phyloP scores from a whole-genome alignment of 1,140 invertebrate genomes.

The Lordiphosa mommai region DNA sequence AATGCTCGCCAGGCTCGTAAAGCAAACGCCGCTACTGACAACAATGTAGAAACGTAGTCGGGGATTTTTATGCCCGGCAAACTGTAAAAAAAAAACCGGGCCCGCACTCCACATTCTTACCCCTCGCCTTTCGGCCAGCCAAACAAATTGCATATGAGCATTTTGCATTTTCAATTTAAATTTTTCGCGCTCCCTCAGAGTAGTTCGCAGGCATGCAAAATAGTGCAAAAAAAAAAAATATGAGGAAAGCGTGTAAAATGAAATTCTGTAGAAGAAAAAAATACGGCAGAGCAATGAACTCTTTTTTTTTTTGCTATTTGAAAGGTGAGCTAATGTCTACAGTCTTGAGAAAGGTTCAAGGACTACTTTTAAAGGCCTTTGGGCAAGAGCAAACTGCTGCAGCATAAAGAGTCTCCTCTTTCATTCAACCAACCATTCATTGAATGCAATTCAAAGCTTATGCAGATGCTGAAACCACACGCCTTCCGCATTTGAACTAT shows the following conservation, averaged over 20 bases:
- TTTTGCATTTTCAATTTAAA: constrained; percentile 71
- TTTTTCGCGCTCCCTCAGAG: constrained; percentile 40
- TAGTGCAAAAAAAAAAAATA: constrained; percentile 1
- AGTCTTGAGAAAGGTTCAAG: constrained; percentile 36
- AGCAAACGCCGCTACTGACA: constrained; percentile 60
- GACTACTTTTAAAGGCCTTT: constrained; percentile 2
- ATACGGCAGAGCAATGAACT: constrained; percentile 18
- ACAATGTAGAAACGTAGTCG: constrained; percentile 48
- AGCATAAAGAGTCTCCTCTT: constrained; percentile 1
- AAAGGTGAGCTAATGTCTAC: constrained; percentile 14
- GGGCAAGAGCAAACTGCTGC: too few relatives aligned
- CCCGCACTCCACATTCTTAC: constrained; percentile 9
- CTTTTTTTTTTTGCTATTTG: neutral
- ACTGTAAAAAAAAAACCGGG: constrained; percentile 48
- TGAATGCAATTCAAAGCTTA: neutral
- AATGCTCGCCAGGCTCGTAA: constrained; percentile 61
- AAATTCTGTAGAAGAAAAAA: constrained; percentile 13
- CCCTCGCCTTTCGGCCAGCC: constrained; percentile 14
- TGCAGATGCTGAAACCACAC: constrained; percentile 26
- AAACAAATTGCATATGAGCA: constrained; percentile 73
- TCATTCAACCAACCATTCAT: neutral
- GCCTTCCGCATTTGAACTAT: constrained; percentile 19
- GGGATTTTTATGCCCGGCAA: constrained; percentile 49
- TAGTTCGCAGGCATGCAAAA: constrained; percentile 14
- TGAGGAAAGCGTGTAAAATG: constrained; percentile 10